Base-by-base conservation (phyloP, 1,140 invertebrate species). In the Eurosta solidaginis region DNA sequence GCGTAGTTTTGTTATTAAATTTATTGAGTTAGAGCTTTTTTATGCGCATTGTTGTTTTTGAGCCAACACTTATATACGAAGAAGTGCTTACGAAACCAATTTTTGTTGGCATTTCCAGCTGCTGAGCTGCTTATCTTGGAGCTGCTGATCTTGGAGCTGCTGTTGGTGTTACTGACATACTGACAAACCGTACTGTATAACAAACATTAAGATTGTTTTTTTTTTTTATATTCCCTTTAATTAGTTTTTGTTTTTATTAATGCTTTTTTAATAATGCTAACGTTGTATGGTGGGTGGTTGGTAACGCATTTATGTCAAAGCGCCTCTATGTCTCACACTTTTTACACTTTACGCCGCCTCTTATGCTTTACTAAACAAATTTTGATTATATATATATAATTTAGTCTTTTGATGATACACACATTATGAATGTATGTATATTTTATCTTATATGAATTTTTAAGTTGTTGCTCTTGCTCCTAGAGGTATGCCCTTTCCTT, bases 401-500 rank as follows among this genome's bases (percentile, higher is more conserved):
- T 63, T 36, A 42, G 33, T 68, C 36, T 68, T 20, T 47, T 40
- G 36, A 68, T 33, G 4, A 68, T 40, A 68, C 59, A 68, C 40
- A n/a, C n/a, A n/a, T n/a, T n/a, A n/a, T n/a, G n/a, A n/a, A 20
- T 68, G 5, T 68, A 68, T 40, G 50, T 54, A 54, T 1, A 17
- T 9, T 68, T 59, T 1, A 17, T n/a, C 29, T 59, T 40, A 20
- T 27, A 40, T 68, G 17, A 10, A 20, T 20, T 68, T 68, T 10
- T 40, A 68, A 40, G n/a, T 9, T 40, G 9, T 68, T 68, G 14
- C 20, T 42, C 29, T 33, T 9, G 20, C 40, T 68, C 36, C 20
- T 68, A 68, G 59, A 68, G 59, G 59, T 68, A 68, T 68, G 59
- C 29, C 59, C 33, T 68, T 68, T 68, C 33, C 33, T n/a, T 63